phyloP scores from a whole-genome alignment of 2,888 invertebrate genomes.

The Drosophila mayaguana region DNA sequence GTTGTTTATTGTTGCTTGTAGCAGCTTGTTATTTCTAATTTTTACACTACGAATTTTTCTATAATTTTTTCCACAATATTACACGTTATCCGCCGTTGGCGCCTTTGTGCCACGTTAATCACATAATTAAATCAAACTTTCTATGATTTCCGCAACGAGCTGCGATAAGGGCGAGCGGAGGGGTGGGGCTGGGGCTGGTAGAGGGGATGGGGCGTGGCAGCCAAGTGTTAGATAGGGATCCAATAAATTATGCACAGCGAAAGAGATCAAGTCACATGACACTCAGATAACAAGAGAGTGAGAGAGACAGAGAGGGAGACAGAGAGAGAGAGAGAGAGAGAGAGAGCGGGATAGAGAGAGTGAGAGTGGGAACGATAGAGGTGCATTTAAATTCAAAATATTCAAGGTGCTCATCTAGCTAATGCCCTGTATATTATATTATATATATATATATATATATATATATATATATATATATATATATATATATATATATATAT shows the following conservation, averaged over 20 bases:
- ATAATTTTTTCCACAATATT: conserved; percentile 61
- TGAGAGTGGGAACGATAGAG: no score
- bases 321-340: not conserved
- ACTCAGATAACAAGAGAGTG: not conserved
- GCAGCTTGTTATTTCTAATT: conserved; percentile 74
- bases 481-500: no score
- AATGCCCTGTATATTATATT: not conserved
- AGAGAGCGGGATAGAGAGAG: not conserved
- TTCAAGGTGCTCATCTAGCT: not conserved
- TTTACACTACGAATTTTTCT: conserved; percentile 50
- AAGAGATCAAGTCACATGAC: conserved; percentile 37
- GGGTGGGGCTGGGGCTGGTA: not conserved
- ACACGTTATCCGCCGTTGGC: conserved; percentile 51
- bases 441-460: no score
- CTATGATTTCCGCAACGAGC: conserved; percentile 67
- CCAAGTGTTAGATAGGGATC: not conserved
- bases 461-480: no score
- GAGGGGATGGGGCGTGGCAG: not conserved
- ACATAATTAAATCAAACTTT: conserved; percentile 78
- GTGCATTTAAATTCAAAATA: not conserved
- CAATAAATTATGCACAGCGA: conserved; percentile 30
- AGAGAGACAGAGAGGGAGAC: not conserved
- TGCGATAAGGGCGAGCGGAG: conserved; percentile 5
- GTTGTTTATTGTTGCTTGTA: conserved; percentile 42
- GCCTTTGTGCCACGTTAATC: conserved; percentile 76